phyloP scores from a whole-genome alignment of 2,888 invertebrate genomes.

The Epistrophe grossulariae region DNA sequence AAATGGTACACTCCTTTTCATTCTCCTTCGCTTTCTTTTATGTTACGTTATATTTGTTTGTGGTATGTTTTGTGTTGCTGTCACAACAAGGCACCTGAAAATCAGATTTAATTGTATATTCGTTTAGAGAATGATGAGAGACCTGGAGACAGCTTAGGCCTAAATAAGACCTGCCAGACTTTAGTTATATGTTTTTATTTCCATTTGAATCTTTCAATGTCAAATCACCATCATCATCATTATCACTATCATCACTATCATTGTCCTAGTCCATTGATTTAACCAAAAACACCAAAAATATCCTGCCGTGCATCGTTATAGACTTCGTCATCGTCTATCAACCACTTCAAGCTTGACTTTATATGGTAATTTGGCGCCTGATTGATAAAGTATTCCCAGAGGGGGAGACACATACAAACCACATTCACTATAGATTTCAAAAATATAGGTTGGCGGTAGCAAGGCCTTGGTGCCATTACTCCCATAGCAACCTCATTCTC shows the following conservation, averaged over 20 bases:
- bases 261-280: constrained; percentile 3
- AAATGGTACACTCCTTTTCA: neutral
- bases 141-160: neutral
- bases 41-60: no score
- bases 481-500: neutral
- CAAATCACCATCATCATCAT: no score
- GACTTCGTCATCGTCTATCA: neutral
- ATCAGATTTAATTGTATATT: constrained; percentile 48
- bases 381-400: neutral
- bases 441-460: neutral
- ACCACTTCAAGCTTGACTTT: neutral
- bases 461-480: neutral
- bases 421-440: neutral
- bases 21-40: neutral
- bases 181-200: neutral
- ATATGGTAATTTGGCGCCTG: neutral
- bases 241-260: neutral
- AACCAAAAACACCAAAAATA: neutral
- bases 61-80: neutral
- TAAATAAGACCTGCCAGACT: neutral
- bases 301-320: neutral
- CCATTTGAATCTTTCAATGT: neutral
- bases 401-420: neutral
- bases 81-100: constrained; percentile 25
- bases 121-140: neutral